These are phyloP conservation scores for Synchiropus splendidus DNA, from an alignment of 2,113 vertebrate genomes.

Conservation along the genomic window DNA sequence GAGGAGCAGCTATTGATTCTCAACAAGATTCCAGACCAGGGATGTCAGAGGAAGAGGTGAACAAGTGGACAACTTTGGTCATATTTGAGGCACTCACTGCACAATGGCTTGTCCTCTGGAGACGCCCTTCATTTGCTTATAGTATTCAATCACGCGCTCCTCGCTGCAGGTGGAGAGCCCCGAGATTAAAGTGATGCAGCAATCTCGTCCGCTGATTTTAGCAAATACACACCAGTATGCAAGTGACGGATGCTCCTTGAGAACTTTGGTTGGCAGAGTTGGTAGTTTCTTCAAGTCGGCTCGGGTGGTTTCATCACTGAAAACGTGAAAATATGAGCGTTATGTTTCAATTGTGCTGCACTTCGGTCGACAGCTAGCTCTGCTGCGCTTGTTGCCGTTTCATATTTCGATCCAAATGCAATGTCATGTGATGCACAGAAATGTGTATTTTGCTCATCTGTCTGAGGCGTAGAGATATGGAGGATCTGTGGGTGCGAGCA, in stretches of 20 bases:
- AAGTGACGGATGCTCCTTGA: slow-evolving; percentile 95
- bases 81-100: slow-evolving; percentile 75
- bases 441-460: no score
- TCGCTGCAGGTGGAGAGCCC: slow-evolving; percentile 70
- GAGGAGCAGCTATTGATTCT: slow-evolving; percentile 45
- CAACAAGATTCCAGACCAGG: slow-evolving; percentile 30
- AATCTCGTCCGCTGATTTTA: no score
- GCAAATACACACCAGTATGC: slow-evolving; percentile 82
- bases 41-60: slow-evolving; percentile 6
- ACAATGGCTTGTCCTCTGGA: slow-evolving; percentile 94
- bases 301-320: slow-evolving; percentile 87
- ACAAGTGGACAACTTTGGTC: slow-evolving; percentile 4
- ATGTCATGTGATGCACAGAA: no score
- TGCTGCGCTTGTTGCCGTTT: no score
- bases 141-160: slow-evolving; percentile 91
- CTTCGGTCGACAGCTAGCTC: no score
- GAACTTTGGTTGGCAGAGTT: slow-evolving; percentile 87
- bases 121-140: slow-evolving; percentile 89
- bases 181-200: no score
- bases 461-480: no score
- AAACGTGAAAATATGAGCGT: no score
- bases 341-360: no score
- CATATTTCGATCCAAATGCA: no score
- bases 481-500: no score
- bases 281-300: slow-evolving; percentile 93